Base-by-base conservation (phyloP, 2,113 vertebrate species). In the Phaethon lepturus region DNA sequence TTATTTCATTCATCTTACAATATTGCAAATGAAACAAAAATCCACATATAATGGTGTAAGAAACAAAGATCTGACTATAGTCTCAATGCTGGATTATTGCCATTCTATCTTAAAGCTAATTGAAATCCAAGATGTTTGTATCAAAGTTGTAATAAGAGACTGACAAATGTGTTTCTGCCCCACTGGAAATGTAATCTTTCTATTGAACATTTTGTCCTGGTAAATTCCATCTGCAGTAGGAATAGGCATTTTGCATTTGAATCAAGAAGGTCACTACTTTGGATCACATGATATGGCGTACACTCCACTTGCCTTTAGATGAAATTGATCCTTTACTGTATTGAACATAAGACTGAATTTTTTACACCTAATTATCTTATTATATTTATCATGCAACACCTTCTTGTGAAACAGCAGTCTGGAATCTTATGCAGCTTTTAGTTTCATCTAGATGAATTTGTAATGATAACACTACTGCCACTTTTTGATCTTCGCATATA, bases 81-180 rank as follows among this genome's bases (percentile, higher is more conserved):
- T 92, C 91, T 96, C 86, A 86, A 2, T 92, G 40, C 76, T 89
- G 93, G 84, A 82, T 97, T 97, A 96, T 97, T 97, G 94, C 95
- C 16, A 11, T 97, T 97, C 89, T 96, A 17, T 97, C 93, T 97
- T 78, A 77, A 68, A 93, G 95, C 96, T 97, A 98, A 98, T 97
- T 98, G 98, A 98, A 98, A 97, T 97, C 97, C 90, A 95, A 85
- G 94, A 97, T 96, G 91, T 96, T 95, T 96, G 96, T 97, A 97
- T 96, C 91, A 68, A 97, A 97, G 96, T 96, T 97, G 97, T 97
- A 98, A 98, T 96, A 94, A 98, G 97, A 98, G 96, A 96, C 98
- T 96, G 97, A 97, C 96, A 98, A 98, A 98, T 98, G 97, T 95
- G 94, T 98, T 98, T 98, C 98, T 98, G 98, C 98, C 97, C 97